Conservation (phyloP, 2,797 vertebrate species). For the Menidia menidia region DNA sequence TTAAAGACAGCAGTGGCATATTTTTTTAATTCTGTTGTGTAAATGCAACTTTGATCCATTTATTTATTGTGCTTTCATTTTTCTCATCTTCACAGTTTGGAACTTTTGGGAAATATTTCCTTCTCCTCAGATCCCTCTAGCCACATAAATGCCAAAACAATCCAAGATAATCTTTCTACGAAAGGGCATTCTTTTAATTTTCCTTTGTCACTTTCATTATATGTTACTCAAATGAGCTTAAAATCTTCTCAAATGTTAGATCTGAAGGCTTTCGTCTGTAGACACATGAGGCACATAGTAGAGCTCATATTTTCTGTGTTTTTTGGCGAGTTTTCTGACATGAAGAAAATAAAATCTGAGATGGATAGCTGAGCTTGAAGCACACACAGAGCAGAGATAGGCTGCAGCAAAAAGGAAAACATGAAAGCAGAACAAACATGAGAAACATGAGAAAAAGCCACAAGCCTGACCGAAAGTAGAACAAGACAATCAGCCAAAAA, state of each 20-base stretch:
- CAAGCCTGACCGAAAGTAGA: background rate
- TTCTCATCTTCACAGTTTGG: background rate
- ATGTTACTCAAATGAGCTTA: slow-evolving; percentile 14
- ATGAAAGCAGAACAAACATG: slow-evolving; percentile 33
- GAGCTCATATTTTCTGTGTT: slow-evolving; percentile 29
- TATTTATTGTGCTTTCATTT: background rate
- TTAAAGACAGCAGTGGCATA: too few species aligned
- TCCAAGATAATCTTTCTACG: background rate
- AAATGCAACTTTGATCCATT: too few species aligned
- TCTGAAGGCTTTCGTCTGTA: background rate
- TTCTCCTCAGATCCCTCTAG: background rate
- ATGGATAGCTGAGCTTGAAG: slow-evolving; percentile 31
- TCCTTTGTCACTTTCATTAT: too few species aligned
- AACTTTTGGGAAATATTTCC: background rate
- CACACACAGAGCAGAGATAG: slow-evolving; percentile 23
- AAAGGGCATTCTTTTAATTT: background rate
- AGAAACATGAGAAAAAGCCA: slow-evolving; percentile 18
- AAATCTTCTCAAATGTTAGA: slow-evolving; percentile 13
- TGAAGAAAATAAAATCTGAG: slow-evolving; percentile 55
- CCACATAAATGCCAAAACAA: background rate
- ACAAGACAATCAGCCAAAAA: background rate
- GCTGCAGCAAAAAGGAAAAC: slow-evolving; percentile 14
- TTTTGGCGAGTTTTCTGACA: slow-evolving; percentile 32
- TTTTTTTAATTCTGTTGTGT: too few species aligned
- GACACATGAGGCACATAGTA: background rate